A percentile compares a stretch with the other conserved stretches of the same genome.
phyloP scores from a whole-genome alignment of 2,797 vertebrate genomes.

The Cuniculus paca region DNA sequence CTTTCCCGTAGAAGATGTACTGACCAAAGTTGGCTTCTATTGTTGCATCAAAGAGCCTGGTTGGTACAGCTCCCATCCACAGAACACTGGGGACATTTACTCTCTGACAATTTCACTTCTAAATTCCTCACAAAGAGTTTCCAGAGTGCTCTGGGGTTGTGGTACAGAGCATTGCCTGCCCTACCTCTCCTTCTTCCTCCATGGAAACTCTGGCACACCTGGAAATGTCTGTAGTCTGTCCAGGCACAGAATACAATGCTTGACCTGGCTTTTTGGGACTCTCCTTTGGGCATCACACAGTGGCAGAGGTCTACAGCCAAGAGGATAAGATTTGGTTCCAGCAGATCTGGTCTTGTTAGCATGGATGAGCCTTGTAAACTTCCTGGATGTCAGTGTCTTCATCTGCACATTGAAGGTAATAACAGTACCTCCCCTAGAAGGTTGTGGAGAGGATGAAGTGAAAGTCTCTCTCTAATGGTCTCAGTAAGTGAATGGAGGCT shows the following conservation, averaged over 20 bases:
- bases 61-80: neutral
- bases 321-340: neutral
- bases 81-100: neutral
- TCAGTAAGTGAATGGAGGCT: neutral
- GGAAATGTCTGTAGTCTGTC: neutral
- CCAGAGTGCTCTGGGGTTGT: neutral
- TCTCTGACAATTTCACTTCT: neutral
- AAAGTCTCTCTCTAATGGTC: neutral
- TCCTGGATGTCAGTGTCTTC: neutral
- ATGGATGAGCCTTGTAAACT: neutral
- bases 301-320: neutral
- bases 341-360: neutral
- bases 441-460: neutral
- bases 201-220: neutral
- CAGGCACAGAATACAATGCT: neutral
- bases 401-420: neutral
- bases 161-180: too few relatives aligned
- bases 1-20: neutral
- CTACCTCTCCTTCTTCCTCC: neutral
- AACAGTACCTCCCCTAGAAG: neutral
- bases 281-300: neutral
- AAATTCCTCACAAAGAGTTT: neutral
- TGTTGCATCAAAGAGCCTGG: neutral
- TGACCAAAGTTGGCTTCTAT: neutral
- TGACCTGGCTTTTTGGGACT: neutral